Evolutionary conservation across 2,113 vertebrate species (phyloP), one percentile per base, ranked within the genome.

Genomic region (Lethenteron camtschaticum): DNA sequence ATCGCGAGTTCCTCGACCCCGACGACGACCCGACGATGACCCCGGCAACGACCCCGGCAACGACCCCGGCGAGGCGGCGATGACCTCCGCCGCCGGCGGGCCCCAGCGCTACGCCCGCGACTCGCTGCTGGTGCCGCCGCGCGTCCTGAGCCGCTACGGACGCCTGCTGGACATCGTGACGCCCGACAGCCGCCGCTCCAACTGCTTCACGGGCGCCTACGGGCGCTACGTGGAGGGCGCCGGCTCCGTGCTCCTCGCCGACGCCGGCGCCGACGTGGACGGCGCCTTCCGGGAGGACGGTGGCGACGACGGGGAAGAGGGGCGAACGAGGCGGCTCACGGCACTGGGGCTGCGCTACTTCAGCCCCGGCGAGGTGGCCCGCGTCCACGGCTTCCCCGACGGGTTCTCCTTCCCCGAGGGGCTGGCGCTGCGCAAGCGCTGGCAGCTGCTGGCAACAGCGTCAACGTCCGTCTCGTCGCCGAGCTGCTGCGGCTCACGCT

Each of bases 81-180:
- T 8, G 60, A 66, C 60, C 18, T 20, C 18, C 18, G 18, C 18
- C 18, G 18, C 18, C 18, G 18, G 9, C 14, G 60, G 18, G 60
- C n/a, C 8, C 14, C 60, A 10, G 60, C 60, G 10, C n/a, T 66
- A 66, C 10, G 60, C n/a, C 20, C 14, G 60, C n/a, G 60, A 66
- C 14, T 16, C 14, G 14, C 60, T 66, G 60, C 60, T 66, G 2
- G 8, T 66, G 20, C 60, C 60, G 14, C 14, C n/a, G 14, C 8
- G 20, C 8, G 60, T 66, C 9, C 60, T 66, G 60, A 2, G n/a
- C 9, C 60, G 60, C 8, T 66, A 66, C 10, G 60, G 60, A 8
- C 14, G 20, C 60, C n/a, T 66, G 14, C 60, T 66, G 60, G 60
- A 66, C 60, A 66, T 66, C 60, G 60, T 66, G 60, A 66, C 14